A percentile compares a stretch with the other conserved stretches of the same genome.
phyloP scores from a whole-genome alignment of 2,888 invertebrate species.

The Schrankia costaestrigalis region DNA sequence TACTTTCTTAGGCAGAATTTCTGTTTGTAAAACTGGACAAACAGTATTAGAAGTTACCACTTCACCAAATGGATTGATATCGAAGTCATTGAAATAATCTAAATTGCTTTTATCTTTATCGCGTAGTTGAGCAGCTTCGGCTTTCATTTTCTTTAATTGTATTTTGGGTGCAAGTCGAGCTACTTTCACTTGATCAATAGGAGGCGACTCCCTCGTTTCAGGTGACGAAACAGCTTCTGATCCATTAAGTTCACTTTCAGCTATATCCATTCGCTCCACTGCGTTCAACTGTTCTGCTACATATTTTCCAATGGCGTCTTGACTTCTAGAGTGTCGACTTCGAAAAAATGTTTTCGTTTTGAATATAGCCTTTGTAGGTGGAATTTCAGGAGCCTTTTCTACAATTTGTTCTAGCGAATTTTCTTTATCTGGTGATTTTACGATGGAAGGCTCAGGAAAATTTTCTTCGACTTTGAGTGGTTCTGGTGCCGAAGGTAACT shows the following conservation, averaged over 20 bases:
- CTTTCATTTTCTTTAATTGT: constrained; percentile 76
- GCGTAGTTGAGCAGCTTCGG: constrained; percentile 62
- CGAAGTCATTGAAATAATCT: constrained; percentile 26
- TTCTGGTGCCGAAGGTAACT: constrained; percentile 77
- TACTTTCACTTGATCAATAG: constrained; percentile 78
- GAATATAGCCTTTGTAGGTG: constrained; percentile 71
- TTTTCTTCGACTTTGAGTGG: constrained; percentile 78
- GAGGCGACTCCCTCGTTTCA: constrained; percentile 64
- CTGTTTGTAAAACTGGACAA: constrained; percentile 6
- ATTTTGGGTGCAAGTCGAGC: constrained; percentile 78
- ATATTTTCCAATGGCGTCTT: constrained; percentile 77
- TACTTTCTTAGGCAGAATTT: constrained; percentile 4
- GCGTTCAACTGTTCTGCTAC: constrained; percentile 75
- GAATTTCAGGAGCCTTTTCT: constrained; percentile 46
- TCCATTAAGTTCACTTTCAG: constrained; percentile 66
- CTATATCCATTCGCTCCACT: constrained; percentile 66
- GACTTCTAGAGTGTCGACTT: constrained; percentile 76
- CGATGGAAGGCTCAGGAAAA: constrained; percentile 77
- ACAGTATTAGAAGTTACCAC: constrained; percentile 19
- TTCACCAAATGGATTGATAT: constrained; percentile 24
- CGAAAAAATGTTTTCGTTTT: constrained; percentile 80
- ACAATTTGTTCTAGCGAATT: constrained; percentile 34
- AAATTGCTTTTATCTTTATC: constrained; percentile 48
- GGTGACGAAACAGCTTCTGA: constrained; percentile 60
- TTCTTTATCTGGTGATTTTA: constrained; percentile 73